Evolutionary conservation across 2,888 invertebrate species (phyloP).

Genomic region (Drosophila borealis): DNA sequence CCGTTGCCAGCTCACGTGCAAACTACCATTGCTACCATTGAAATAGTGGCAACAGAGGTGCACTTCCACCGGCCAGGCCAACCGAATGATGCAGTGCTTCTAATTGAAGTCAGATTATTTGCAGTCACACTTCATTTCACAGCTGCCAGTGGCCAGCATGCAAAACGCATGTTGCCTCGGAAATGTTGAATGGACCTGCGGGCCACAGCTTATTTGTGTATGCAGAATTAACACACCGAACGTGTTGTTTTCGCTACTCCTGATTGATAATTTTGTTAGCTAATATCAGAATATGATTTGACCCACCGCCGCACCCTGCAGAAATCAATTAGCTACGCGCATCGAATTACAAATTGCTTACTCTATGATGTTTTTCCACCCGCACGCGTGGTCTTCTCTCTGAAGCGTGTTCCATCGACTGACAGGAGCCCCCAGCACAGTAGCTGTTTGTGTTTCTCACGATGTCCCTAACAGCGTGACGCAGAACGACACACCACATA

Average conservation of each 20-base stretch:
- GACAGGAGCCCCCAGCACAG: not conserved
- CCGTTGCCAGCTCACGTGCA: not conserved
- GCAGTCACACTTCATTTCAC: conserved; percentile 50
- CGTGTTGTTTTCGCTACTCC: conserved; percentile 41
- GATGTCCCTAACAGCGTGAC: conserved; percentile 41
- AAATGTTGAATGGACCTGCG: conserved; percentile 8
- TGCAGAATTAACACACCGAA: conserved; percentile 47
- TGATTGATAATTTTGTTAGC: conserved; percentile 17
- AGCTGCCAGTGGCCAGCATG: conserved; percentile 32
- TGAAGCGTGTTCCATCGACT: conserved; percentile 13
- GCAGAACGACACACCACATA: conserved; percentile 18
- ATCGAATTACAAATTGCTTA: conserved; percentile 68
- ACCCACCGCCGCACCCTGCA: conserved; percentile 50
- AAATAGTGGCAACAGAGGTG: conserved; percentile 13
- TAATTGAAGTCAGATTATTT: conserved; percentile 69
- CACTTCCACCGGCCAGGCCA: conserved; percentile 3
- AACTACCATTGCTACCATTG: not conserved
- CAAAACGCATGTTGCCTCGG: conserved; percentile 40
- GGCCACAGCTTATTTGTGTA: conserved; percentile 52
- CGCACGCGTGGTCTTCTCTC: conserved; percentile 17
- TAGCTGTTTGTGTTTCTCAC: conserved; percentile 45
- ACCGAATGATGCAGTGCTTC: conserved; percentile 56
- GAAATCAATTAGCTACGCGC: conserved; percentile 67
- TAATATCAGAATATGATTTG: conserved; percentile 50
- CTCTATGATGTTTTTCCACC: conserved; percentile 45